phyloP scores from a whole-genome alignment of 2,888 invertebrate species.

The Eurois occulta region DNA sequence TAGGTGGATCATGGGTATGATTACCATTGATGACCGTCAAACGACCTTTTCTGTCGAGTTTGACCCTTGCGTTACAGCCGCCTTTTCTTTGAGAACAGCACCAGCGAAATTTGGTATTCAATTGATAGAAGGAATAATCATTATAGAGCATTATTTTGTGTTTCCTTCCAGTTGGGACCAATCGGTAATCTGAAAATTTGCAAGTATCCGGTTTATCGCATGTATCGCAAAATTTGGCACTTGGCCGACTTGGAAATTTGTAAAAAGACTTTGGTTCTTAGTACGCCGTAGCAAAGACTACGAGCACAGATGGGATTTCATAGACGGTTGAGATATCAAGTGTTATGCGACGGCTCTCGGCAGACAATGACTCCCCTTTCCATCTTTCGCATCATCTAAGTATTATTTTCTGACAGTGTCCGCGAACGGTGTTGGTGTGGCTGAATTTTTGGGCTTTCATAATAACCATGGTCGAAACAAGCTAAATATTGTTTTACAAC shows the following conservation, averaged over 20 bases:
- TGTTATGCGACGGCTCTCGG: background rate
- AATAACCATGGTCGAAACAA: background rate
- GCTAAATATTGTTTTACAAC: background rate
- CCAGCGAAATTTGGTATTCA: constrained; percentile 9
- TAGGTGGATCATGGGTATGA: constrained; percentile 26
- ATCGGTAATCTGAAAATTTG: constrained; percentile 20
- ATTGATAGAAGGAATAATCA: constrained; percentile 5
- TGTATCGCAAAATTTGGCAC: background rate
- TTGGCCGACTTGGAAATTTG: background rate
- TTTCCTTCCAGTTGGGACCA: constrained; percentile 15
- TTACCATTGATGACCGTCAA: background rate
- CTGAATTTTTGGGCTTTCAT: background rate
- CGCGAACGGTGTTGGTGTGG: background rate
- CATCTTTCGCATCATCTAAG: background rate
- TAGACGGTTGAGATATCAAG: background rate
- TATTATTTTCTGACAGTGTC: background rate
- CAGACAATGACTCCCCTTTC: background rate
- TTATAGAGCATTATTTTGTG: constrained; percentile 20
- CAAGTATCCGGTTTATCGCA: background rate
- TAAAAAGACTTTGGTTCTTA: background rate
- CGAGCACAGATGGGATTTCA: background rate
- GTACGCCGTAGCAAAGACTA: background rate
- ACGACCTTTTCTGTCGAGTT: background rate
- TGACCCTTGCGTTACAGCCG: constrained; percentile 29
- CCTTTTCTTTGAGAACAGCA: constrained; percentile 19